Evolutionary conservation across 2,797 vertebrate species (phyloP).

Genomic region (Clarias fuscus): DNA sequence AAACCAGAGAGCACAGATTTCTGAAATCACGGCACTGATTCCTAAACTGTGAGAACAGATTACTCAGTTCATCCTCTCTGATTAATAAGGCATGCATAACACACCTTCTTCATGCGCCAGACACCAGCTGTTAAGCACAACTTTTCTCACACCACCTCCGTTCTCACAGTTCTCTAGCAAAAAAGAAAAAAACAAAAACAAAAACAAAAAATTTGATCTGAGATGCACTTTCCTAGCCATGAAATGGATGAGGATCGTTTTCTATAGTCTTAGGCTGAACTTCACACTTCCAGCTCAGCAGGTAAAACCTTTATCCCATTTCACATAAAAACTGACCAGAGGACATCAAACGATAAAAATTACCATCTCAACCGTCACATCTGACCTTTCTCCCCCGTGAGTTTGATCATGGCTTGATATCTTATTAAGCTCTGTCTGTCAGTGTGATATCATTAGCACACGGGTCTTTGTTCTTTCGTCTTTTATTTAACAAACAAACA

Average conservation of each 20-base stretch:
- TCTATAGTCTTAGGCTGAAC: not conserved
- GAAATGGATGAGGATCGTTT: not conserved
- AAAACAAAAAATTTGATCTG: too few species aligned
- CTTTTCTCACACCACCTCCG: too few species aligned
- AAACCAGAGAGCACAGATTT: too few species aligned
- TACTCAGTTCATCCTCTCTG: too few species aligned
- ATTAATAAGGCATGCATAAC: too few species aligned
- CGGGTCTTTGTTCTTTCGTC: not conserved
- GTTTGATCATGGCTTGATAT: conserved; percentile 2
- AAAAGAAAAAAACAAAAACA: too few species aligned
- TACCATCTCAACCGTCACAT: not conserved
- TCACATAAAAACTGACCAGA: not conserved
- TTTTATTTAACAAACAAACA: not conserved
- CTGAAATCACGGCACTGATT: too few species aligned
- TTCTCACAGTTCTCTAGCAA: too few species aligned
- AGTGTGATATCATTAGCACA: conserved; percentile 1
- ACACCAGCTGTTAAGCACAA: too few species aligned
- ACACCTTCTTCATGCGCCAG: too few species aligned
- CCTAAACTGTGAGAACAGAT: too few species aligned
- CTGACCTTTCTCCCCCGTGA: not conserved
- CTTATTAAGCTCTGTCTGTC: not conserved
- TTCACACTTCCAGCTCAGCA: not conserved
- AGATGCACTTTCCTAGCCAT: not conserved
- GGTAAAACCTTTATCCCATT: not conserved
- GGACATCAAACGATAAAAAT: conserved; percentile 12